These are phyloP conservation scores for Scaptomyza pallida DNA, from an alignment of 1,140 invertebrate species.

Conservation along the genomic window DNA sequence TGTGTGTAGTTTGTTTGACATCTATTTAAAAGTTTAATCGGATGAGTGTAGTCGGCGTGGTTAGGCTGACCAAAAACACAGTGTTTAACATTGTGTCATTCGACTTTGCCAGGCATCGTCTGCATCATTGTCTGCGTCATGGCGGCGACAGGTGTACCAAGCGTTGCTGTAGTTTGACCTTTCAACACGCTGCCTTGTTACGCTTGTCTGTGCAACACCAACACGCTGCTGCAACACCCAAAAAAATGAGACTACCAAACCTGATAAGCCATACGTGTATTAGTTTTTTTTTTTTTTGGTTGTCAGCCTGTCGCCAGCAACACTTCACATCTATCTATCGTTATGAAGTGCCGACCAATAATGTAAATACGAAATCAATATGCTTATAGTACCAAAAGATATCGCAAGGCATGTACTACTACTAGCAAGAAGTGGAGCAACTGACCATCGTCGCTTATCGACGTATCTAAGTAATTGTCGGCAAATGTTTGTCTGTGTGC, in stretches of 20 bases:
- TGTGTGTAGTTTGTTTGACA: slow-evolving; percentile 82
- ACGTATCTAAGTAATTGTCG: slow-evolving; percentile 72
- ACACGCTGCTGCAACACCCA: background rate
- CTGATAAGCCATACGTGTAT: background rate
- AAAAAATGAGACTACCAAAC: background rate
- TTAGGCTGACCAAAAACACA: slow-evolving; percentile 80
- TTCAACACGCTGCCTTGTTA: background rate
- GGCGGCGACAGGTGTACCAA: slow-evolving; percentile 62
- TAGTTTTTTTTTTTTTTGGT: slow-evolving; percentile 24
- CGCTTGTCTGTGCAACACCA: no score
- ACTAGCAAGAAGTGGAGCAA: slow-evolving; percentile 25
- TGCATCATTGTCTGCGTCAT: slow-evolving; percentile 1
- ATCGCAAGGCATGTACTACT: no score
- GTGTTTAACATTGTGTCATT: slow-evolving; percentile 80
- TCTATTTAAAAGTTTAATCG: slow-evolving; percentile 83
- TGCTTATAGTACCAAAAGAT: no score
- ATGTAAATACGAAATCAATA: slow-evolving; percentile 59
- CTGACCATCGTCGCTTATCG: slow-evolving; percentile 53
- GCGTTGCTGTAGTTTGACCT: background rate
- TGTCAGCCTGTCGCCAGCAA: slow-evolving; percentile 56
- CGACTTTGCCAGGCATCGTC: slow-evolving; percentile 57
- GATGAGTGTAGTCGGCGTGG: slow-evolving; percentile 81
- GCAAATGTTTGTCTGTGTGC: slow-evolving; percentile 78
- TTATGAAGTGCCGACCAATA: slow-evolving; percentile 66
- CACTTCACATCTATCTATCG: slow-evolving; percentile 52